These are phyloP conservation scores for Drosophila limbata DNA, from an alignment of 2,888 invertebrate genomes.

Conservation along the genomic window DNA sequence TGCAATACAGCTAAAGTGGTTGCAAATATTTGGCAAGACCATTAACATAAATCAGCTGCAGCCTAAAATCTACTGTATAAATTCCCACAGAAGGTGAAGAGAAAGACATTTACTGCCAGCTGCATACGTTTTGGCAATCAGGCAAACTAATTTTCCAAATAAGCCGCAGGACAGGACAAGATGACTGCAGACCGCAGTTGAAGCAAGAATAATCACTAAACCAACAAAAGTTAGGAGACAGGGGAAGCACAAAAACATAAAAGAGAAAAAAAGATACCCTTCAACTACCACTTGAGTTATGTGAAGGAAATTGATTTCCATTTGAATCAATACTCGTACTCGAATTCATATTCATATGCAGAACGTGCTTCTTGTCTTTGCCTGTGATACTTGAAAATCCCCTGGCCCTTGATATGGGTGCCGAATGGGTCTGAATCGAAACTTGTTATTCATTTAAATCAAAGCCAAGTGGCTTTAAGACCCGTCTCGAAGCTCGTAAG, in stretches of 20 bases:
- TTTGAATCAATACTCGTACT: slow-evolving; percentile 41
- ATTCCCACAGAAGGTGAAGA: slow-evolving; percentile 23
- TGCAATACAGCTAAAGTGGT: slow-evolving; percentile 61
- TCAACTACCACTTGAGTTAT: slow-evolving; percentile 26
- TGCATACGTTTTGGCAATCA: slow-evolving; percentile 45
- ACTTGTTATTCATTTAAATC: slow-evolving; percentile 70
- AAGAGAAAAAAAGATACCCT: slow-evolving; percentile 20
- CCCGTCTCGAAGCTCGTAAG: not conserved
- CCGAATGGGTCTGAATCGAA: slow-evolving; percentile 7
- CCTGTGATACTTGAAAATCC: slow-evolving; percentile 34
- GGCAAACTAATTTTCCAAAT: slow-evolving; percentile 61
- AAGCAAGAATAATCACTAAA: slow-evolving; percentile 34
- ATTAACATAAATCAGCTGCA: slow-evolving; percentile 72
- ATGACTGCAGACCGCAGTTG: slow-evolving; percentile 11
- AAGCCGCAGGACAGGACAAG: slow-evolving; percentile 37
- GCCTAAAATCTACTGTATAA: slow-evolving; percentile 44
- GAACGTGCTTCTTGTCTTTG: slow-evolving; percentile 47
- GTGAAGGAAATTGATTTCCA: slow-evolving; percentile 49
- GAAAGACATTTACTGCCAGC: slow-evolving; percentile 39
- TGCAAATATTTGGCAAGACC: slow-evolving; percentile 68
- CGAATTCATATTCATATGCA: slow-evolving; percentile 67
- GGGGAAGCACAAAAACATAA: slow-evolving; percentile 15
- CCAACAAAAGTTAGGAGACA: slow-evolving; percentile 26
- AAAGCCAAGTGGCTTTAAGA: slow-evolving; percentile 45
- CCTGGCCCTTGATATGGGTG: slow-evolving; percentile 55